Evolutionary conservation across 2,888 invertebrate genomes (phyloP), one percentile per base, ranked within the genome.

Genomic region (Oxycera nigricornis): DNA sequence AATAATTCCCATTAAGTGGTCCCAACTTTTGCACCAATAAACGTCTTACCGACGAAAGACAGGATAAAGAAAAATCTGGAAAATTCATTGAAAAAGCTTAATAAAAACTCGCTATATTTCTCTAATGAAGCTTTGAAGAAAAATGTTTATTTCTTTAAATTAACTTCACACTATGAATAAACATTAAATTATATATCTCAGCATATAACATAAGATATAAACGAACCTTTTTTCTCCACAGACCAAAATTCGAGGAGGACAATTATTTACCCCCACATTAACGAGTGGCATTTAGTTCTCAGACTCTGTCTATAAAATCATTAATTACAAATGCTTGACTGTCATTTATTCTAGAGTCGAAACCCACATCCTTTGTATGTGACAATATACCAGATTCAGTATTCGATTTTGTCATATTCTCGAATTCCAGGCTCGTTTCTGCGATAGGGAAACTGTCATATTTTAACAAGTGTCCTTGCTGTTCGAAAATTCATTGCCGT

Each of bases 241-340:
- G n/a, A n/a, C n/a, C n/a, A 72, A 62, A 75, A 41, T 72, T 50
- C 28, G 30, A 61, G 30, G 62, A 61, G 65, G 65, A 35, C 55
- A 65, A 65, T 67, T 20, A 46, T 59, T 46, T 67, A 50, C 41
- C 59, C 30, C 59, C 30, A 20, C 17, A 11, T 3, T 22, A 4
- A 46, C 24, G 46, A 72, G 72, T 57, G 72, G 72, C 65, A 74
- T 65, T 39, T 72, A 50, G 22, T 46, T 72, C 67, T 39, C 41
- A 73, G 68, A 61, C 72, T 74, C 70, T 76, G 74, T 74, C 74
- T 74, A 76, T 76, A 73, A 74, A 70, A 22, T 55, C 55, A 76
- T 76, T 76, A 76, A 76, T 76, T 76, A 74, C 76, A 73, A 76
- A 57, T 74, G 73, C 74, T 74, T 35, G 35, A 73, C 35, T 30